Conservation (phyloP, 2,888 invertebrate species). For the Aspidiotus rigidus region DNA sequence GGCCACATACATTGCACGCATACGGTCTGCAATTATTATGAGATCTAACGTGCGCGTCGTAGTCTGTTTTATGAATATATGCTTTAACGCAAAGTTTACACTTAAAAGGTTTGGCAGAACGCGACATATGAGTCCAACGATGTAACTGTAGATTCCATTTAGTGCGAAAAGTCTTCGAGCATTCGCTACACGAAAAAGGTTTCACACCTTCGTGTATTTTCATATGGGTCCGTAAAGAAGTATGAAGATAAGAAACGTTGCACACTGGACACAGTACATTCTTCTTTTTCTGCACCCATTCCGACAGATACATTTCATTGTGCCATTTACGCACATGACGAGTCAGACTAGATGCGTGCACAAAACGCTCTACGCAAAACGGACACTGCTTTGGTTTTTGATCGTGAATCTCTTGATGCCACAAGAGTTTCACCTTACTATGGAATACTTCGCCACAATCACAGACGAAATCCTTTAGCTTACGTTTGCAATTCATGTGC, state of each 20-base stretch:
- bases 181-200: constrained; percentile 69
- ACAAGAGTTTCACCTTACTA: constrained; percentile 70
- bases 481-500: constrained; percentile 59
- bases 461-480: constrained; percentile 63
- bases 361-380: constrained; percentile 77
- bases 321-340: constrained; percentile 52
- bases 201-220: constrained; percentile 63
- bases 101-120: constrained; percentile 74
- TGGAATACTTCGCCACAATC: constrained; percentile 72
- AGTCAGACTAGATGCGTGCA: constrained; percentile 71
- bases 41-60: constrained; percentile 79
- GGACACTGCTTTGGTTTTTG: constrained; percentile 71
- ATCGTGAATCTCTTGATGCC: constrained; percentile 81
- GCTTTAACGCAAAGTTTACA: constrained; percentile 75
- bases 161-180: constrained; percentile 76
- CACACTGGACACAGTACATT: constrained; percentile 71
- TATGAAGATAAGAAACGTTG: constrained; percentile 64
- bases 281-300: constrained; percentile 26
- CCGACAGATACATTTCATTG: constrained; percentile 38
- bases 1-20: constrained; percentile 82
- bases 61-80: constrained; percentile 73
- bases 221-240: constrained; percentile 57
- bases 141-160: constrained; percentile 85
- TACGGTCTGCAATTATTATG: constrained; percentile 75
- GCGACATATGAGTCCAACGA: constrained; percentile 77